Conservation (phyloP, 1,140 invertebrate genomes). For the Drosophila littoralis region DNA sequence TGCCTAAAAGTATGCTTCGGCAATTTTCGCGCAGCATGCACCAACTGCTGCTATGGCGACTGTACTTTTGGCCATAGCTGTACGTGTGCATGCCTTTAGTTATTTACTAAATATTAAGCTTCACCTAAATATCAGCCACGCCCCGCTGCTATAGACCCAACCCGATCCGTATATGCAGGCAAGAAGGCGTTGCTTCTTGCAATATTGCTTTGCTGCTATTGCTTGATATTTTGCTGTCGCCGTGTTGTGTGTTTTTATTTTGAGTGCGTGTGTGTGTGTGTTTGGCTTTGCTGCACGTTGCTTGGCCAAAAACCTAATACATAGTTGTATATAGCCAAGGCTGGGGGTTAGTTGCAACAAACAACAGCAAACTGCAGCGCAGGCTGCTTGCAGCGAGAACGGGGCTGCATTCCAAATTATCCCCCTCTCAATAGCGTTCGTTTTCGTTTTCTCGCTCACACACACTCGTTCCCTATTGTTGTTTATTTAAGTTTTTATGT, state of each 20-base stretch:
- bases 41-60: constrained; percentile 17
- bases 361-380: constrained; percentile 78
- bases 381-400: constrained; percentile 29
- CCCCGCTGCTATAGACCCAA: constrained; percentile 32
- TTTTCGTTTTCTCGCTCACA: constrained; percentile 1
- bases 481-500: constrained; percentile 83
- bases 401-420: constrained; percentile 21
- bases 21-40: constrained; percentile 9
- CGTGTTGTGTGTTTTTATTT: constrained; percentile 77
- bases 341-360: constrained; percentile 80
- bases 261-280: constrained; percentile 29
- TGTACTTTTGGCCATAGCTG: constrained; percentile 47
- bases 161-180: constrained; percentile 24
- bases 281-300: constrained; percentile 71
- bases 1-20: constrained; percentile 36
- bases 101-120: constrained; percentile 75
- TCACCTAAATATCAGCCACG: constrained; percentile 46
- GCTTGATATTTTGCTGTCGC: constrained; percentile 76
- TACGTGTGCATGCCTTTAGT: constrained; percentile 29
- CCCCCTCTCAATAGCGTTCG: constrained; percentile 23
- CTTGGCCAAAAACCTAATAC: constrained; percentile 68
- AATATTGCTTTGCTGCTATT: constrained; percentile 75
- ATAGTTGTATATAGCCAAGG: constrained; percentile 40
- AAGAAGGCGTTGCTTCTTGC: constrained; percentile 70
- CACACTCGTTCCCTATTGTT: constrained; percentile 66